Conservation (phyloP, 2,888 invertebrate species). For the Campoplex capitator region DNA sequence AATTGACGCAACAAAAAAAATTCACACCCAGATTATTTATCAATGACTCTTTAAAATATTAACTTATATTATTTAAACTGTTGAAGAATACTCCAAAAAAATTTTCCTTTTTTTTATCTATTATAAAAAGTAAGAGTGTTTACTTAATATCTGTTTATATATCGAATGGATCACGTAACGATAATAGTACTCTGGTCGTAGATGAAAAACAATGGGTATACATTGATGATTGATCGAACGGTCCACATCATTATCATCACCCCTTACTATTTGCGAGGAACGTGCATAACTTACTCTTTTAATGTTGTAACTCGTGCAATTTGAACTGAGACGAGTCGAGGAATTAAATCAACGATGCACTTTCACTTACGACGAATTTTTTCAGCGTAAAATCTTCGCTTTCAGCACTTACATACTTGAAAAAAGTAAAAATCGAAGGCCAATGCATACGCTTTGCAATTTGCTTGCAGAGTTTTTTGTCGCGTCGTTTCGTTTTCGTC, state of each 20-base stretch:
- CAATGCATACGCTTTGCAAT: constrained; percentile 20
- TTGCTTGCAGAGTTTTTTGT: constrained; percentile 4
- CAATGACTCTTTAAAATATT: neutral
- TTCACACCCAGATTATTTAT: neutral
- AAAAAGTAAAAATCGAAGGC: neutral
- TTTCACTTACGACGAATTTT: constrained; percentile 10
- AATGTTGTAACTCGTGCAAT: neutral
- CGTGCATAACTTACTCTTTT: constrained; percentile 12
- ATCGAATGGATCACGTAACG: neutral
- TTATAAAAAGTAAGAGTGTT: neutral
- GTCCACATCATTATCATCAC: neutral
- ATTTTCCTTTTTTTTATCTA: neutral
- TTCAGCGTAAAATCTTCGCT: neutral
- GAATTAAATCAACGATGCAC: constrained; percentile 8
- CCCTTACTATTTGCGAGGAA: neutral
- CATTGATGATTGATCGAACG: constrained; percentile 11
- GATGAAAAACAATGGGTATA: neutral
- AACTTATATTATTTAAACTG: neutral
- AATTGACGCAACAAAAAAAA: neutral
- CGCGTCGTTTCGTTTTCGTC: constrained; percentile 16
- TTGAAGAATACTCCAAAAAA: neutral
- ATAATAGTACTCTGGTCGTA: neutral
- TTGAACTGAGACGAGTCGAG: neutral
- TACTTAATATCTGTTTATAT: neutral
- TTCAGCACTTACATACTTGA: neutral